Conservation (phyloP, 2,113 vertebrate genomes). For the Heliornis fulica region DNA sequence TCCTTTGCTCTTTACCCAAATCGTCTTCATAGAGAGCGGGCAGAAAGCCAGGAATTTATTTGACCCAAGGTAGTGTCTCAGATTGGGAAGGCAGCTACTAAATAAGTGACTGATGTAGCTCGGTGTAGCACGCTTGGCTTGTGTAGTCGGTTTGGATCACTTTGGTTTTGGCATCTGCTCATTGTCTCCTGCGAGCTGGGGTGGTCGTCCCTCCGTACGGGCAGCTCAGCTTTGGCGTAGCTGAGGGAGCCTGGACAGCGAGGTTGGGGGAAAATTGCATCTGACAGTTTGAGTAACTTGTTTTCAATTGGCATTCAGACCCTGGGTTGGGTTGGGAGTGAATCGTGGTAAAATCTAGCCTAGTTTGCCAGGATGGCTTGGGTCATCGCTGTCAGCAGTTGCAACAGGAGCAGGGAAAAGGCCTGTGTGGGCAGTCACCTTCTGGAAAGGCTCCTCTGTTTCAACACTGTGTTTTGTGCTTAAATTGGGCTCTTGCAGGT, state of each 20-base stretch:
- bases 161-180: not conserved
- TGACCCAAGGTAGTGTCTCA: conserved; percentile 6
- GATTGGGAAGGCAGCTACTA: not conserved
- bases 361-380: not conserved
- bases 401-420: not conserved
- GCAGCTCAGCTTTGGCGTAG: fast-evolving
- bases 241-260: not conserved
- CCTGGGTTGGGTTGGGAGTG: not conserved
- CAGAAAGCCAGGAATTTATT: not conserved
- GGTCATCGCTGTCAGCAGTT: not conserved
- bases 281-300: not conserved
- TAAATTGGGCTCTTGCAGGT: not conserved
- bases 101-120: not conserved
- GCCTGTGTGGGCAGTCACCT: not conserved
- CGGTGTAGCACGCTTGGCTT: not conserved
- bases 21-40: not conserved
- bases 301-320: not conserved
- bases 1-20: not conserved
- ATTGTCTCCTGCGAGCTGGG: fast-evolving
- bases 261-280: not conserved
- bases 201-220: no score
- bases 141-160: not conserved
- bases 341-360: fast-evolving
- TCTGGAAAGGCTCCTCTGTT: not conserved
- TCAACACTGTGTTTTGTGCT: not conserved